phyloP scores from a whole-genome alignment of 2,888 invertebrate species.

The Andrena bicolor region DNA sequence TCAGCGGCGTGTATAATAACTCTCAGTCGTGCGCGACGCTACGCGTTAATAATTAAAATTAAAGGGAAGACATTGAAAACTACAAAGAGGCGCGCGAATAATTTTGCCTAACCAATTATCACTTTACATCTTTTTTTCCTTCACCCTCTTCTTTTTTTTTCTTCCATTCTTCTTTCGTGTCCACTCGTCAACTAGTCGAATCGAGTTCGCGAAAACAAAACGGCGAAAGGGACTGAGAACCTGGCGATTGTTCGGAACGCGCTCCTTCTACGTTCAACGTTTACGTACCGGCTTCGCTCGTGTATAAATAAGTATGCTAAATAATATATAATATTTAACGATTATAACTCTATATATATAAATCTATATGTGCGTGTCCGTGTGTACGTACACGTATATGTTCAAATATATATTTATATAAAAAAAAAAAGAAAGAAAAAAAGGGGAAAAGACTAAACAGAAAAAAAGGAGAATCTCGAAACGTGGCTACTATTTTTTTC shows the following conservation, averaged over 20 bases:
- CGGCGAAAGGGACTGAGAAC: conserved; percentile 45
- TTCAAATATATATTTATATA: conserved; percentile 49
- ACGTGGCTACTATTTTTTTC: conserved; percentile 73
- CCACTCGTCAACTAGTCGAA: neutral
- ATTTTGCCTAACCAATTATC: neutral
- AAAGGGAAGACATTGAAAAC: conserved; percentile 58
- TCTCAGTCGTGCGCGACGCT: conserved; percentile 38
- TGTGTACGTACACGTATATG: conserved; percentile 63
- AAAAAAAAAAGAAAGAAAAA: conserved; percentile 63
- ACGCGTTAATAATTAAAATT: conserved; percentile 34
- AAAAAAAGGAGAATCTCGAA: conserved; percentile 80
- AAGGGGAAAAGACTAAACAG: conserved; percentile 62
- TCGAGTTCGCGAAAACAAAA: conserved; percentile 21
- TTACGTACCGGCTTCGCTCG: conserved; percentile 65
- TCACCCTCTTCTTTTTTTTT: conserved; percentile 1
- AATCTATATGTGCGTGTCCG: conserved; percentile 47
- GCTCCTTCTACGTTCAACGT: conserved; percentile 58
- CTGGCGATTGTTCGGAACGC: conserved; percentile 45
- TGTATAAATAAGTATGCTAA: conserved; percentile 68
- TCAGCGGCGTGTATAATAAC: conserved; percentile 33
- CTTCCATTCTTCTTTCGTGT: neutral
- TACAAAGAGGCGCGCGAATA: conserved; percentile 18
- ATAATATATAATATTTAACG: conserved; percentile 72
- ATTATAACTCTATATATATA: conserved; percentile 72
- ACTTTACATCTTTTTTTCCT: neutral